A percentile compares a stretch with the other conserved stretches of the same genome.
phyloP scores from a whole-genome alignment of 2,113 vertebrate species.

The Oxygymnocypris stewartii region DNA sequence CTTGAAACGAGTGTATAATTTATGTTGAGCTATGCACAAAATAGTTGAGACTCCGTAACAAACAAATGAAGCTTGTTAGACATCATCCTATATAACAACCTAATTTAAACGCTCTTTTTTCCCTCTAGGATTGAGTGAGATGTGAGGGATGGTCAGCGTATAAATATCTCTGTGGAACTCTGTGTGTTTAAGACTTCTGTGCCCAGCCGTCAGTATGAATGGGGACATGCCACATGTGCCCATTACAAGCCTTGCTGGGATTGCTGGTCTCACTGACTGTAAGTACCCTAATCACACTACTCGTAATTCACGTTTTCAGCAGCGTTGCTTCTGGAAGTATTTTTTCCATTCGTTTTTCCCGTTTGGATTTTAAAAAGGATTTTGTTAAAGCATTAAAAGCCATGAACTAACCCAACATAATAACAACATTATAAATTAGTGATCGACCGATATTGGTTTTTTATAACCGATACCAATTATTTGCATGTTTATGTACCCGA shows the following conservation, averaged over 20 bases:
- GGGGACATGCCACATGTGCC: constrained; percentile 99
- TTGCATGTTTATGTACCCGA: too few relatives aligned
- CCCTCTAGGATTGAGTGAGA: constrained; percentile 80
- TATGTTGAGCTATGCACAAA: not conserved
- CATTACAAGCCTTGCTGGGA: constrained; percentile 99
- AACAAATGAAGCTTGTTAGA: not conserved
- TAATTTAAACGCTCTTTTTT: constrained; percentile 50
- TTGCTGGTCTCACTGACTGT: constrained; percentile 99
- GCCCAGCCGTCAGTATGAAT: constrained; percentile 99
- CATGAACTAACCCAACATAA: not conserved
- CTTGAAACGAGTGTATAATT: not conserved
- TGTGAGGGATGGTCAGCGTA: constrained; percentile 92
- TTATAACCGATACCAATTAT: too few relatives aligned
- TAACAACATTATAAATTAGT: not conserved
- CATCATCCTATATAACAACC: not conserved
- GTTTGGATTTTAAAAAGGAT: not conserved
- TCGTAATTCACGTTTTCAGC: not conserved
- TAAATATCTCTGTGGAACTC: constrained; percentile 55
- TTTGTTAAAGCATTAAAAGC: not conserved
- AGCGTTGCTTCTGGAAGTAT: too few relatives aligned
- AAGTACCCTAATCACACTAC: constrained; percentile 72
- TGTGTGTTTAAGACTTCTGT: constrained; percentile 80
- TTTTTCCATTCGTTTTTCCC: not conserved
- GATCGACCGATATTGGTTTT: too few relatives aligned
- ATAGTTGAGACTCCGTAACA: not conserved